Evolutionary conservation across 2,113 vertebrate genomes (phyloP), one percentile per base, ranked within the genome.

Genomic region (Craseonycteris thonglongyai): DNA sequence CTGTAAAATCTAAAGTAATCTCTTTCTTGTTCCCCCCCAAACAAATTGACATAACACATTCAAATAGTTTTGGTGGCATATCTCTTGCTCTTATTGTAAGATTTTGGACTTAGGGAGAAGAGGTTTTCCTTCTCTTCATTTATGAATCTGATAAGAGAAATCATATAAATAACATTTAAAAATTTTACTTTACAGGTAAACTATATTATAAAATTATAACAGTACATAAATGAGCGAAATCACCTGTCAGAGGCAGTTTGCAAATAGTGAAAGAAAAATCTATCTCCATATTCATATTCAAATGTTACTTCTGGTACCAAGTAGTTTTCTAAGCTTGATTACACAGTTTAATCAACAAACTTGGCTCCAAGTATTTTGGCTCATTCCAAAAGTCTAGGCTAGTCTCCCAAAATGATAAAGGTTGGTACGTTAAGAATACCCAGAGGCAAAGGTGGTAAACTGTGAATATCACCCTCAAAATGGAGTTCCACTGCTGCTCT

Each of bases 161-260:
- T 85, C 30, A 71, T 66, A 95, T 51, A 92, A 93, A 84, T 93
- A 93, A 82, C 24, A 91, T 94, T 78, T 93, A 2, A 35, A 95
- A 83, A 38, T 76, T 93, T 94, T 93, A 71, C 74, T 93, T 88
- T 88, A n/a, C 21, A 95, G 83, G 5, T 84, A 94, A 97, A 54
- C 79, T 88, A 38, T 80, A 63, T 95, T 91, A 88, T 79, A 84
- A 95, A 96, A 95, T 74, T 74, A 81, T 66, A 91, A 83, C 47
- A 45, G 91, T 76, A 58, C 2, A 54, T 85, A 91, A 90, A 56
- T 94, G 90, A 74, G 75, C 49, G 74, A 96, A 95, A 80, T 68
- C 58, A 81, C 80, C 72, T 96, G 93, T 84, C 95, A 96, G 66
- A 85, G 61, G 35, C 80, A 97, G 88, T 95, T 97, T 93, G 22